Base-by-base conservation (phyloP, 2,113 vertebrate species). In the Motacilla tschutschensis region DNA sequence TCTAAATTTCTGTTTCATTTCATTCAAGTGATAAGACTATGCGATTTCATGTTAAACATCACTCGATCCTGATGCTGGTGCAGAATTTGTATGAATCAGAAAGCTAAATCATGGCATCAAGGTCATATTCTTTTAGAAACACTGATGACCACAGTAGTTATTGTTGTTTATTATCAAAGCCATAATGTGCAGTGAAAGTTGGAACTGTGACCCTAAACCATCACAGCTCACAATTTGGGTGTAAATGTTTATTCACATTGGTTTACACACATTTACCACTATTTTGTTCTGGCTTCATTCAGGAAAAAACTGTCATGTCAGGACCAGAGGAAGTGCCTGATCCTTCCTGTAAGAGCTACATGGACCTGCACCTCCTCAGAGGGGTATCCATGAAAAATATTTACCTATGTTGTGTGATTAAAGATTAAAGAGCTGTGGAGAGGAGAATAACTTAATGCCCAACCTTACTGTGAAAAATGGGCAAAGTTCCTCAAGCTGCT, bases 31-130 rank as follows among this genome's bases (percentile, higher is more conserved):
- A 33, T 43, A 60, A 63, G 14, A 44, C 8, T 35, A 11, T 26
- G 17, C 5, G 3, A 55, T 43, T 72, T 80, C 47, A 31, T 40
- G 9, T 70, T 71, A 9, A 17, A 36, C 14, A 59, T 19, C 5
- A 58, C 14, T 33, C 50, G 3, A 38, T 81, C 13, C 2, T 65
- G 33, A 36, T 3, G 1, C 26, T 2, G 1, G 3, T 50, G 10
- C 3, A 38, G 31, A 66, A 36, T 75, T 46, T 17, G 5, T 50
- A 25, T 21, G 10, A 54, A 55, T 64, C 11, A 29, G 21, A 57
- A 13, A 44, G 17, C 33, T 22, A 75, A 85, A 53, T 48, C 19
- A 41, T 15, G 17, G 15, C 7, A 35, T 26, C 38, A 31, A 46
- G 58, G 15, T 46, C 0, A 0, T 28, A 19, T 6, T 25, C n/a